These are phyloP conservation scores for Tachypleus tridentatus DNA, from an alignment of 1,140 invertebrate genomes.

Conservation along the genomic window DNA sequence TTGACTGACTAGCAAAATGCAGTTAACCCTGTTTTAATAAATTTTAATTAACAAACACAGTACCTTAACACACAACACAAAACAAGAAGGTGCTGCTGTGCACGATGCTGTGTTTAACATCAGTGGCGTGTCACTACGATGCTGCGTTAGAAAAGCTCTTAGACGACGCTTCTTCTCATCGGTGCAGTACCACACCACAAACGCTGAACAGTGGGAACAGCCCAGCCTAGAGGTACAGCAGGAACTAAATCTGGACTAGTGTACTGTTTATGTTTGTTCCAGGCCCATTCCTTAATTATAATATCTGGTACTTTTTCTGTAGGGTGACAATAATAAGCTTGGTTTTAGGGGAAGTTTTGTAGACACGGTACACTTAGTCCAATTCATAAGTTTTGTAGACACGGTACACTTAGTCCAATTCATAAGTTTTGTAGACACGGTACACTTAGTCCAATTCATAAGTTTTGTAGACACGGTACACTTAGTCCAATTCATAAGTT, in stretches of 20 bases:
- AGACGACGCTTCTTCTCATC: constrained; percentile 76
- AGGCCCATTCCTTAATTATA: constrained; percentile 69
- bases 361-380: no score
- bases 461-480: no score
- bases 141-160: constrained; percentile 70
- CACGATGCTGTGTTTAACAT: constrained; percentile 77
- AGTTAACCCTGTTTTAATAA: no score
- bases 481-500: no score
- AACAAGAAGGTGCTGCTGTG: constrained; percentile 78
- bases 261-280: constrained; percentile 58
- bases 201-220: constrained; percentile 75
- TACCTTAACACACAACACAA: constrained; percentile 75
- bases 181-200: constrained; percentile 79
- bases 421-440: no score
- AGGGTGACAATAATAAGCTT: neutral
- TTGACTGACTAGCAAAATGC: no score
- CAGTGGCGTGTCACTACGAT: constrained; percentile 72
- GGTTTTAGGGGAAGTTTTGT: no score
- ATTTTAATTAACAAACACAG: neutral
- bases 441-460: no score
- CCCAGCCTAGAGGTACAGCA: constrained; percentile 71
- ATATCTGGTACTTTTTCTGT: constrained; percentile 46
- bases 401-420: no score
- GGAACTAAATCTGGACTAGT: constrained; percentile 57
- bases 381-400: no score